Conservation (phyloP, 1,140 invertebrate genomes). For the Marisa cornuarietis region DNA sequence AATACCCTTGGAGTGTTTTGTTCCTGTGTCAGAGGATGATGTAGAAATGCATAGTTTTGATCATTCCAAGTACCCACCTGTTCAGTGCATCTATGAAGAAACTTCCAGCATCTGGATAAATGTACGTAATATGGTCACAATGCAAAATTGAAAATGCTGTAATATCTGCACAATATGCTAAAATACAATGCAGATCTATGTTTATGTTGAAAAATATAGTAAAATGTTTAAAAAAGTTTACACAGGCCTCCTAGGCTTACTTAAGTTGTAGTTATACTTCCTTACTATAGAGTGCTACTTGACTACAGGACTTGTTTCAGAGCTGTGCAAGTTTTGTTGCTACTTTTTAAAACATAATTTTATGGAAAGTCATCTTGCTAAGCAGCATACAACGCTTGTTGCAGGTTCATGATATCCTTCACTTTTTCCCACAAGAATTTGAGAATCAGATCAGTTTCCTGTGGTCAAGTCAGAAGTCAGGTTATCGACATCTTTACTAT, state of each 20-base stretch:
- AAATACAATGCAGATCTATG: no score
- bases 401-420: conserved; percentile 84
- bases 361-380: no score
- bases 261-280: no score
- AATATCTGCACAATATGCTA: no score
- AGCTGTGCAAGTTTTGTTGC: no score
- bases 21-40: conserved; percentile 12
- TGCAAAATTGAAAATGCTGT: no score
- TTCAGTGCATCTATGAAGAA: conserved; percentile 72
- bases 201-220: no score
- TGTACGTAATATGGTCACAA: conserved; percentile 60
- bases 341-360: no score
- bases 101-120: conserved; percentile 86
- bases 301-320: no score
- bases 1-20: conserved; percentile 53
- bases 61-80: conserved; percentile 32
- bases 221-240: no score
- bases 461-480: conserved; percentile 91
- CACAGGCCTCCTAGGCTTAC: no score
- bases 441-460: conserved; percentile 77
- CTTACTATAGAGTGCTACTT: no score
- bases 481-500: conserved; percentile 90
- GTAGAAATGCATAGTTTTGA: conserved; percentile 39
- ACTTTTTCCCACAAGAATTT: conserved; percentile 79
- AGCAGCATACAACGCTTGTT: conserved; percentile 19